phyloP scores from a whole-genome alignment of 2,797 vertebrate species.

The Spondyliosoma cantharus region DNA sequence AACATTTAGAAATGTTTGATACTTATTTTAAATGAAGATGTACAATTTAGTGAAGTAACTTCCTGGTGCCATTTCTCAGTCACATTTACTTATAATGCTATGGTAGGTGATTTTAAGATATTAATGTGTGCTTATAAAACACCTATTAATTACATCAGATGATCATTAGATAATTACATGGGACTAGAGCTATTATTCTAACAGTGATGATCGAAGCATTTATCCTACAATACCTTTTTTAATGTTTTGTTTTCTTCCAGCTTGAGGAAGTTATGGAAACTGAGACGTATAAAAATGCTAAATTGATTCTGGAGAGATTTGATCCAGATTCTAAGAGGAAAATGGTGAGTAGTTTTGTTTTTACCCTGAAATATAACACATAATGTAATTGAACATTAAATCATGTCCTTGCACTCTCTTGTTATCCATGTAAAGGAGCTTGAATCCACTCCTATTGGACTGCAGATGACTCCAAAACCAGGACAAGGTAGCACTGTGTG shows the following conservation, averaged over 20 bases:
- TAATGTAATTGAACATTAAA: background rate
- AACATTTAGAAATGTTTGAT: conserved; percentile 95
- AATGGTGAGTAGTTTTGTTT: conserved; percentile 83
- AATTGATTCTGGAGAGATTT: conserved; percentile 98
- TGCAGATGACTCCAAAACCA: conserved; percentile 89
- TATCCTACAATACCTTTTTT: conserved; percentile 16
- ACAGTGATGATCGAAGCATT: conserved; percentile 8
- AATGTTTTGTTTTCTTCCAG: conserved; percentile 75
- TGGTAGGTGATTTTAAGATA: conserved; percentile 34
- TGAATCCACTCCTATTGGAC: conserved; percentile 85
- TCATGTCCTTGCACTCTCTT: conserved; percentile 32
- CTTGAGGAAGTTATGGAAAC: conserved; percentile 99
- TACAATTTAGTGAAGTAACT: conserved; percentile 44
- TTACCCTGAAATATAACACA: background rate
- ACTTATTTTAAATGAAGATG: conserved; percentile 89
- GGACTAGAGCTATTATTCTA: conserved; percentile 9
- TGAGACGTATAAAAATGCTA: conserved; percentile 98
- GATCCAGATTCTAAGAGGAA: conserved; percentile 94
- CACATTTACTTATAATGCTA: conserved; percentile 33
- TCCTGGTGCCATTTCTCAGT: conserved; percentile 34
- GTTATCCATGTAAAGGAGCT: conserved; percentile 85
- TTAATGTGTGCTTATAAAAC: conserved; percentile 26
- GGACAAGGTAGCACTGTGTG: conserved; percentile 91
- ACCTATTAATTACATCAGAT: conserved; percentile 46
- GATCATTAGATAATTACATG: conserved; percentile 38